A percentile compares a stretch with the other conserved stretches of the same genome.
Conservation (phyloP, 2,888 invertebrate species). For the Tetragnatha montana region DNA sequence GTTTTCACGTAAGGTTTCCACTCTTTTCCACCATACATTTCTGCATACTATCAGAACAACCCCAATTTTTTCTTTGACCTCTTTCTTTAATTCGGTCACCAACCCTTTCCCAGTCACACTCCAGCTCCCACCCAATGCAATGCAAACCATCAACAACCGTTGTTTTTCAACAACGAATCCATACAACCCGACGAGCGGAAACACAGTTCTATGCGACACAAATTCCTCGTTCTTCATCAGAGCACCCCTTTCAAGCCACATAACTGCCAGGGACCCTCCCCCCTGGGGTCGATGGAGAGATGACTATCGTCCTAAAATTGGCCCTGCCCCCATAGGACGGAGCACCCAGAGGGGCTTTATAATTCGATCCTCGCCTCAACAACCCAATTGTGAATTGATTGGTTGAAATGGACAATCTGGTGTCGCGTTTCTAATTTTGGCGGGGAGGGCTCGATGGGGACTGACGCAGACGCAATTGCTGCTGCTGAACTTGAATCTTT, state of each 20-base stretch:
- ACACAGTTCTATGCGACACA: not conserved
- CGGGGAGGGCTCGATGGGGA: not conserved
- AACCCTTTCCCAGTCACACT: too few species aligned
- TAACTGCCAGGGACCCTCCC: constrained; percentile 29
- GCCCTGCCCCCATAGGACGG: not conserved
- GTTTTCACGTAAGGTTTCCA: too few species aligned
- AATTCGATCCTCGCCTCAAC: constrained; percentile 38
- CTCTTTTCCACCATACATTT: too few species aligned
- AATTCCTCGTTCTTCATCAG: not conserved
- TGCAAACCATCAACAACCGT: not conserved
- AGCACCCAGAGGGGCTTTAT: constrained; percentile 6
- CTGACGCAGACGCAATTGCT: not conserved
- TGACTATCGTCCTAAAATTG: constrained; percentile 27
- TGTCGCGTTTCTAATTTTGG: constrained; percentile 9
- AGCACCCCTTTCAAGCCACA: constrained; percentile 34
- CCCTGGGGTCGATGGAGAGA: constrained; percentile 19
- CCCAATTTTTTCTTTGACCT: too few species aligned
- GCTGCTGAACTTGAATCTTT: not conserved
- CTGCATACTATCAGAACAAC: too few species aligned
- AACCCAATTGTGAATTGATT: constrained; percentile 15
- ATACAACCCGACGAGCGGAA: not conserved
- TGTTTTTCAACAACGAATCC: not conserved
- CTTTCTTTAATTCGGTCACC: too few species aligned
- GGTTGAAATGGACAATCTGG: constrained; percentile 15
- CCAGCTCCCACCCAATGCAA: too few species aligned